A percentile compares a stretch with the other conserved stretches of the same genome.
phyloP scores from a whole-genome alignment of 2,113 vertebrate genomes.

The Hyperopisus bebe region DNA sequence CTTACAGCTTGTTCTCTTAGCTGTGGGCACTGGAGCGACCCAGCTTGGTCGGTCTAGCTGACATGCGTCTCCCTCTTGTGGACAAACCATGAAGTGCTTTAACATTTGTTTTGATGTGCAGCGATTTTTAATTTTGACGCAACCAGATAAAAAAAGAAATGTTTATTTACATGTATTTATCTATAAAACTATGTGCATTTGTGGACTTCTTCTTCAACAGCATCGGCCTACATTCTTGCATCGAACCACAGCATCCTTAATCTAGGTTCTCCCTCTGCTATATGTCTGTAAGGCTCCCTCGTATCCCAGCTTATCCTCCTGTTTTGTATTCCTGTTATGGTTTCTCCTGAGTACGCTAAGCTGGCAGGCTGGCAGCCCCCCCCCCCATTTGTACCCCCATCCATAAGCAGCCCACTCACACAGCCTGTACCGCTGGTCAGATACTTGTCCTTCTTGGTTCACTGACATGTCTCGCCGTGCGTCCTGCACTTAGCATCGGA shows the following conservation, averaged over 20 bases:
- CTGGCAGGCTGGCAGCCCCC: background rate
- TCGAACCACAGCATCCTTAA: background rate
- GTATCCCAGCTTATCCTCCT: background rate
- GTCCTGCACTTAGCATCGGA: background rate
- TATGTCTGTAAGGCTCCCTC: background rate
- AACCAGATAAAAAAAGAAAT: background rate
- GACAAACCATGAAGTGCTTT: background rate
- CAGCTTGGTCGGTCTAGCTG: background rate
- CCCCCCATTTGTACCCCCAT: background rate
- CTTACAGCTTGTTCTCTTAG: background rate
- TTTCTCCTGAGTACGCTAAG: background rate
- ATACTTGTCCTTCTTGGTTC: background rate
- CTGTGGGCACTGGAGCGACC: background rate
- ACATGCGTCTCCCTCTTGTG: conserved; percentile 3
- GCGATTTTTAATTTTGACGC: background rate
- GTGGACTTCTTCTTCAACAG: background rate
- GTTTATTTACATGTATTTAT: background rate
- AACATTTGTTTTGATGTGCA: background rate
- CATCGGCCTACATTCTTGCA: background rate
- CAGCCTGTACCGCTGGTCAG: background rate
- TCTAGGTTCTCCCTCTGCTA: background rate
- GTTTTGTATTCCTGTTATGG: background rate
- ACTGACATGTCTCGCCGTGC: background rate
- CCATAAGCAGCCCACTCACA: background rate
- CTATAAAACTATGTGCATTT: background rate